Evolutionary conservation across 2,888 invertebrate genomes (phyloP).

Genomic region (Aporophyla lueneburgensis): DNA sequence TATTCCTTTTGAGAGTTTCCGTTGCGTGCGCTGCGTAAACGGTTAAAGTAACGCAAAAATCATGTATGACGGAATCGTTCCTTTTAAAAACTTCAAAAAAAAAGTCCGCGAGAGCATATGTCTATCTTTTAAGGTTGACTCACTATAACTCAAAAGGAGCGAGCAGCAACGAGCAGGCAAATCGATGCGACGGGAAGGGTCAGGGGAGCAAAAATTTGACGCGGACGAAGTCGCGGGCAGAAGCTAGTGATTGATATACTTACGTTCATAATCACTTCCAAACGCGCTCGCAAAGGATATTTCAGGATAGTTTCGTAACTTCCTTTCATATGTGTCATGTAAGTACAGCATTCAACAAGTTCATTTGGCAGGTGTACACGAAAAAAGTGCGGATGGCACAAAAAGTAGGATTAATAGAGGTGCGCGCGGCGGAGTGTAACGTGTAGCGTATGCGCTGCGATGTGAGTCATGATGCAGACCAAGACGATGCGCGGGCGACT

Average conservation of each 20-base stretch:
- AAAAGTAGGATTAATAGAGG: slow-evolving; percentile 52
- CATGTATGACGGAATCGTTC: too few relatives aligned
- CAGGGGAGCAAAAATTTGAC: too few relatives aligned
- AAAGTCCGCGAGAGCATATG: too few relatives aligned
- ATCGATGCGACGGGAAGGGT: too few relatives aligned
- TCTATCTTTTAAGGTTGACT: too few relatives aligned
- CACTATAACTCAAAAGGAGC: too few relatives aligned
- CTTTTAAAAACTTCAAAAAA: too few relatives aligned
- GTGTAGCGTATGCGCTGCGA: slow-evolving; percentile 26
- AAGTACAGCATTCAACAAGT: slow-evolving; percentile 51
- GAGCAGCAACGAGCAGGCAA: too few relatives aligned
- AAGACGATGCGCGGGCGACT: slow-evolving; percentile 27
- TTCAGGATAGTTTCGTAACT: slow-evolving; percentile 34
- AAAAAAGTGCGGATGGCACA: slow-evolving; percentile 53
- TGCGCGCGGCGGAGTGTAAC: slow-evolving; percentile 57
- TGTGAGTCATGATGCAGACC: slow-evolving; percentile 39
- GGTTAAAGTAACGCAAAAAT: too few relatives aligned
- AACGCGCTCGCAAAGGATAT: slow-evolving; percentile 28
- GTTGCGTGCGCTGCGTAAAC: too few relatives aligned
- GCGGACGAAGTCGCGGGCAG: too few relatives aligned
- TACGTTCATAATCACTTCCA: slow-evolving; percentile 21
- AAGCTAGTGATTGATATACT: slow-evolving; percentile 35
- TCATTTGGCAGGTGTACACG: slow-evolving; percentile 48
- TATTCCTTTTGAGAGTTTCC: too few relatives aligned
- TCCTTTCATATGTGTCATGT: slow-evolving; percentile 47